Evolutionary conservation across 2,888 invertebrate species (phyloP), one percentile per base, ranked within the genome.

Genomic region (Gerris lacustris): DNA sequence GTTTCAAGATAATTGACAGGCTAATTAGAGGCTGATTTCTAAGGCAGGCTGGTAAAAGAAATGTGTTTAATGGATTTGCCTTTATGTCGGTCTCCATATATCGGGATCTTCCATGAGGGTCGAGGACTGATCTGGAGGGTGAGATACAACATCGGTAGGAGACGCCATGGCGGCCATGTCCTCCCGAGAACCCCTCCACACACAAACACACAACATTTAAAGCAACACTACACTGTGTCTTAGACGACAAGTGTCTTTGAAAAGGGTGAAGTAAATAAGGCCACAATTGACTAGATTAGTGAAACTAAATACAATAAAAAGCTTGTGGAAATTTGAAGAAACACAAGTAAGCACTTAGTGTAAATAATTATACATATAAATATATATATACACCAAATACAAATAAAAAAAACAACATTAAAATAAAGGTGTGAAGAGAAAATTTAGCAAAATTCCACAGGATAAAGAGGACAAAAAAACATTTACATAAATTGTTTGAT

Each of bases 81-180:
- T 73, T 75, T 77, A 92, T 87, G 92, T 92, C 79, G 92, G 92
- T 83, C 92, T 91, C 92, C 92, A 93, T 79, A 92, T 91, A 84
- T 92, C 92, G 74, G 92, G 92, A 83, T 93, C 92, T 84, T 92
- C 92, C 92, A 93, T 92, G 78, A 92, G 86, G 74, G 92, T 92
- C 79, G 89, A 88, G 83, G 86, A 88, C 78, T 88, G 88, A 80
- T 86, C 82, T 11, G 73, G 72, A 76, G 87, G 86, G 77, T 84
- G 83, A 79, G 83, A 83, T 76, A 79, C 78, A 78, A 86, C 86
- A 78, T 86, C 86, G 43, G 75, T 76, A 82, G 87, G 86, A 74
- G 87, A 86, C 77, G 88, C 87, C 84, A 90, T 90, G 77, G 90
- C 91, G 75, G 90, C 90, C 89, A 91, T 90, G 82, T 91, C 91